Conservation (phyloP, 64 coral and sea anemone genomes). For the Cladopsammia gracilis region DNA sequence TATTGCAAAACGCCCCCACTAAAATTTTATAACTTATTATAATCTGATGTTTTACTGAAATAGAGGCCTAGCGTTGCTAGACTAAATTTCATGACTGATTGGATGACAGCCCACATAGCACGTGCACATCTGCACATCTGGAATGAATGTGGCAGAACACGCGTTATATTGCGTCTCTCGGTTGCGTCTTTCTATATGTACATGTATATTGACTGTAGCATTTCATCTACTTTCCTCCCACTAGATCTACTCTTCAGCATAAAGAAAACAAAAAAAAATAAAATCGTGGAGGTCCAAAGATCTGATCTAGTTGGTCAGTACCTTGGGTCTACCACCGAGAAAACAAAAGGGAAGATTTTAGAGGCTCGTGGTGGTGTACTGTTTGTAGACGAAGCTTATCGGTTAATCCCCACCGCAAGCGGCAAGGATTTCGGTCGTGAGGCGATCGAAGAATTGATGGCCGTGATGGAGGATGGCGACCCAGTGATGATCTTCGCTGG, state of each 20-base stretch:
- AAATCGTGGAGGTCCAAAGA: conserved; percentile 53
- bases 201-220: no score
- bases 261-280: background rate
- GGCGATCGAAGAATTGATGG: conserved; percentile 57
- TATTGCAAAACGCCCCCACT: no score
- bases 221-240: conserved; percentile 2
- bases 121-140: no score
- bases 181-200: no score
- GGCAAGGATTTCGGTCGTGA: conserved; percentile 59
- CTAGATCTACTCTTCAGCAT: conserved; percentile 65
- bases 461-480: conserved; percentile 49
- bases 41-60: no score
- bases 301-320: conserved; percentile 48
- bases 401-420: background rate
- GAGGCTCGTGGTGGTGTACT: conserved; percentile 41
- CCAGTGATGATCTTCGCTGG: conserved; percentile 66
- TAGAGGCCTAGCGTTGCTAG: no score
- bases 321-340: conserved; percentile 44
- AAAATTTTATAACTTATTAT: no score
- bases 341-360: conserved; percentile 38
- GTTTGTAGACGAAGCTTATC: conserved; percentile 70
- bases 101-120: no score
- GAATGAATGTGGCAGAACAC: no score
- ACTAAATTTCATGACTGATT: no score
- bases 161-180: no score